phyloP scores from a whole-genome alignment of 1,140 invertebrate species.

The Drosophila bocqueti region DNA sequence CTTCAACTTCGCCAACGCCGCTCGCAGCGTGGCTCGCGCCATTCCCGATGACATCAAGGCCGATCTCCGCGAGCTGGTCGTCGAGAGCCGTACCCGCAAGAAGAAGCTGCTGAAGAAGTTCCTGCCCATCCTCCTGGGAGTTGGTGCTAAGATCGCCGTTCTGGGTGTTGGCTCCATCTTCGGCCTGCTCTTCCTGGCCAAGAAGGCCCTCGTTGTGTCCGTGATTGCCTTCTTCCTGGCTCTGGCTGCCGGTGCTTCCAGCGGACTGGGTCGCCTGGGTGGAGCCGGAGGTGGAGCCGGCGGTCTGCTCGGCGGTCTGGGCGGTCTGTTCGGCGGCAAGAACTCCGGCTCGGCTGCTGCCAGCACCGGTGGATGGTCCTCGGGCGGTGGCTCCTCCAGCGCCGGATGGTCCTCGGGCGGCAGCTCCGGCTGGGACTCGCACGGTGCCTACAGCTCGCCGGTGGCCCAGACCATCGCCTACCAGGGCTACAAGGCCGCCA shows the following conservation, averaged over 20 bases:
- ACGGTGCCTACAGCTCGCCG: slow-evolving; percentile 84
- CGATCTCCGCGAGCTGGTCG: slow-evolving; percentile 86
- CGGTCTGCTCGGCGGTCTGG: slow-evolving; percentile 79
- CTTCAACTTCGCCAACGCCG: slow-evolving; percentile 87
- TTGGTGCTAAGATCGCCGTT: slow-evolving; percentile 88
- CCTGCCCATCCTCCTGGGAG: slow-evolving; percentile 87
- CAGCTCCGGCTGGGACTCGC: slow-evolving; percentile 81
- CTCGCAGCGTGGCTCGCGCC: slow-evolving; percentile 85
- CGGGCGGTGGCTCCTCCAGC: slow-evolving; percentile 67
- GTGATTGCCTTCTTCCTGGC: slow-evolving; percentile 87
- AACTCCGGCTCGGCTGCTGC: slow-evolving; percentile 65
- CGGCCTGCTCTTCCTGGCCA: slow-evolving; percentile 87
- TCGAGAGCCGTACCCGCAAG: slow-evolving; percentile 88
- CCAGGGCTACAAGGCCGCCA: slow-evolving; percentile 83
- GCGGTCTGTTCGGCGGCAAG: slow-evolving; percentile 80
- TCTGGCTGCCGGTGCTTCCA: slow-evolving; percentile 86
- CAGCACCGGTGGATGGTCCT: slow-evolving; percentile 81
- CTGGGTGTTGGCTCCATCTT: slow-evolving; percentile 87
- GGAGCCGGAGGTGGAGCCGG: slow-evolving; percentile 64
- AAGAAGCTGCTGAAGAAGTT: slow-evolving; percentile 88
- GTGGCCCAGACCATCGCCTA: slow-evolving; percentile 85
- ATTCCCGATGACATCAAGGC: slow-evolving; percentile 86
- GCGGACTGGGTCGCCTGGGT: slow-evolving; percentile 86
- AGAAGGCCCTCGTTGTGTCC: slow-evolving; percentile 88
- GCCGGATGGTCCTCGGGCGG: slow-evolving; percentile 74